A percentile compares a stretch with the other conserved stretches of the same genome.
Evolutionary conservation across 1,140 invertebrate genomes (phyloP).

Genomic region (Trinorchestia longiramus): DNA sequence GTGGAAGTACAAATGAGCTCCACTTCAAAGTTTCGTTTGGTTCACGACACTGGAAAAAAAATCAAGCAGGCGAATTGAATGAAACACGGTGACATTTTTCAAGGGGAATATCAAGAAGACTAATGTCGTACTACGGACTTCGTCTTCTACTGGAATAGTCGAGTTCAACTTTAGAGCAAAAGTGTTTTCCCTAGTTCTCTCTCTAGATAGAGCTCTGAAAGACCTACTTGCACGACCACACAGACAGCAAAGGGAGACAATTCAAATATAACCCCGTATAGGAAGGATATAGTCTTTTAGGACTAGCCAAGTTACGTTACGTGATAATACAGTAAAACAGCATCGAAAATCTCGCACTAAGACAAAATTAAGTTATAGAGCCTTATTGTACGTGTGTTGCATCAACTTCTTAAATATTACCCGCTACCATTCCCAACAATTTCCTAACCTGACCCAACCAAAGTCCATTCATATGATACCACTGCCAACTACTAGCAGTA

Average conservation of each 20-base stretch:
- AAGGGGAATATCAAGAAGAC: too few species aligned
- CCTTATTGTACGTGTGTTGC: constrained; percentile 37
- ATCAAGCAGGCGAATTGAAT: too few species aligned
- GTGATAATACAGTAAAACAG: not conserved
- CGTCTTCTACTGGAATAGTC: too few species aligned
- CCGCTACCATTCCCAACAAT: not conserved
- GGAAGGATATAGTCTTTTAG: not conserved
- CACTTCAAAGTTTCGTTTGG: too few species aligned
- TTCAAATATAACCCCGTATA: not conserved
- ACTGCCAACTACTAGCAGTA: not conserved
- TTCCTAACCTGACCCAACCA: not conserved
- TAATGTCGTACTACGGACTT: too few species aligned
- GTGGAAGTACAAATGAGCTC: too few species aligned
- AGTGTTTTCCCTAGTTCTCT: too few species aligned
- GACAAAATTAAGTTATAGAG: constrained; percentile 9
- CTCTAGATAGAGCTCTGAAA: not conserved
- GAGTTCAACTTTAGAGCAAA: too few species aligned
- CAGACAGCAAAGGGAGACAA: not conserved
- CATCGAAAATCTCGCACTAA: not conserved
- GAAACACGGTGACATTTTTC: too few species aligned
- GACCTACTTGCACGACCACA: not conserved
- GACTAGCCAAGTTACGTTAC: not conserved
- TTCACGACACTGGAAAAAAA: too few species aligned
- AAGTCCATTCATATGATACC: not conserved
- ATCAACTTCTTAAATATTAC: not conserved